Conservation (phyloP, 2,113 vertebrate genomes). For the Falco punctatus region DNA sequence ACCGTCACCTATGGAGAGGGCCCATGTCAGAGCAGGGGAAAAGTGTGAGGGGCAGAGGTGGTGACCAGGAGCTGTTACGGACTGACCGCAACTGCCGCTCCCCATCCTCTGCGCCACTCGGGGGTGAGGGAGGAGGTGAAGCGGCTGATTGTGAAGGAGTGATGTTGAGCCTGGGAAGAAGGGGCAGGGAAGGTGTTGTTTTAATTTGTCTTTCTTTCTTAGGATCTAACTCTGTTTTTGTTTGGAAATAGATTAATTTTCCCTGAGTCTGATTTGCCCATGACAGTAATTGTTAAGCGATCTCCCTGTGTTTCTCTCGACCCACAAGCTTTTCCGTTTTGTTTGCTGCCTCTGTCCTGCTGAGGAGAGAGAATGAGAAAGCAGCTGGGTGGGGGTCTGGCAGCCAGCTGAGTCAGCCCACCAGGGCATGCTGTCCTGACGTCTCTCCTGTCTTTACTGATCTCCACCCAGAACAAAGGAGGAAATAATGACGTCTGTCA, state of each 20-base stretch:
- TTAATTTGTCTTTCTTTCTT: not conserved
- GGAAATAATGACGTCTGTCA: not conserved
- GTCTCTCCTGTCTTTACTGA: not conserved
- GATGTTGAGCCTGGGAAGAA: not conserved
- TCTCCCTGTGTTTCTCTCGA: not conserved
- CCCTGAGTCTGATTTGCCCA: not conserved
- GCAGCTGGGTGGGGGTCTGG: not conserved
- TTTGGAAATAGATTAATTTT: not conserved
- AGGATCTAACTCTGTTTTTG: not conserved
- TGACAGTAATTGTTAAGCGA: not conserved
- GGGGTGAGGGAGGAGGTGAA: not conserved
- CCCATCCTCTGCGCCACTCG: rapidly evolving
- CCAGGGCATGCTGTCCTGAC: not conserved
- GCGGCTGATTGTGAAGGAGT: not conserved
- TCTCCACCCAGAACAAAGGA: not conserved
- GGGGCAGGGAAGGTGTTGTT: not conserved
- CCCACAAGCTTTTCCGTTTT: not conserved
- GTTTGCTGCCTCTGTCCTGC: not conserved
- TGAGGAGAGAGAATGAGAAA: not conserved
- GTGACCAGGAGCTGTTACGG: not conserved
- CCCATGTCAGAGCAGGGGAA: not conserved
- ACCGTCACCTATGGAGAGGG: not conserved
- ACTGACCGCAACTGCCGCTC: not conserved
- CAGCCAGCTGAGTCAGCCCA: not conserved
- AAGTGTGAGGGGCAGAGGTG: not conserved